phyloP scores from a whole-genome alignment of 2,113 vertebrate genomes.

The Pluvialis apricaria region DNA sequence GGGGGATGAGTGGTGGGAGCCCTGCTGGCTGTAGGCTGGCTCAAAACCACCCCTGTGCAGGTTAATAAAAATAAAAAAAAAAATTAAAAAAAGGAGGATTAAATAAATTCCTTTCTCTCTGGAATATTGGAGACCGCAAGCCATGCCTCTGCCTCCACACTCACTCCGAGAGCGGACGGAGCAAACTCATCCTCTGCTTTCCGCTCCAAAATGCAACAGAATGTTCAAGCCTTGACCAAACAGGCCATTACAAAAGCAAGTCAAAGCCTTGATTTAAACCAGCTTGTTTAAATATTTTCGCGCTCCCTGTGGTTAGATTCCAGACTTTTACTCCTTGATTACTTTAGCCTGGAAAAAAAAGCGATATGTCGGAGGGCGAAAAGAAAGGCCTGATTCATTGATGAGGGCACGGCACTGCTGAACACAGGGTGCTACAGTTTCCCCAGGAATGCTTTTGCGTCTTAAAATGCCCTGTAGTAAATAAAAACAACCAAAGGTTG shows the following conservation, averaged over 20 bases:
- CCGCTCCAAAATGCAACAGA: neutral
- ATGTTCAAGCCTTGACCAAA: neutral
- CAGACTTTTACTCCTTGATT: slow-evolving; percentile 20
- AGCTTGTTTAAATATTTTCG: slow-evolving; percentile 24
- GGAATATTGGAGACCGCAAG: neutral
- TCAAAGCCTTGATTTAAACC: slow-evolving; percentile 32
- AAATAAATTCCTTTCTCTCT: neutral
- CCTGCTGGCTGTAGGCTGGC: fast-evolving
- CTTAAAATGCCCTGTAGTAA: slow-evolving; percentile 24
- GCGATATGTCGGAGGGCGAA: fast-evolving
- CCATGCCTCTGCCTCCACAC: neutral
- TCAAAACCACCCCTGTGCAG: neutral
- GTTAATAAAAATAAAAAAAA: neutral
- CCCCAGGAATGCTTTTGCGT: neutral
- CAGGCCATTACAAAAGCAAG: neutral
- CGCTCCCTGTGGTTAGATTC: neutral
- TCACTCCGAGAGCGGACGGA: fast-evolving
- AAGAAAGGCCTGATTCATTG: slow-evolving; percentile 44
- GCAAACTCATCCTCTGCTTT: neutral
- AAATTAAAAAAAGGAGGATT: neutral
- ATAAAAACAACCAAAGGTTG: neutral
- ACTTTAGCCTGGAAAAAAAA: neutral
- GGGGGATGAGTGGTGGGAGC: fast-evolving
- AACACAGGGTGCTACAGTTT: slow-evolving; percentile 22
- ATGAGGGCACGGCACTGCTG: neutral